Base-by-base conservation (phyloP, 37 sponge, comb jelly and placozoan genomes). In the Dysidea cf. avara region DNA sequence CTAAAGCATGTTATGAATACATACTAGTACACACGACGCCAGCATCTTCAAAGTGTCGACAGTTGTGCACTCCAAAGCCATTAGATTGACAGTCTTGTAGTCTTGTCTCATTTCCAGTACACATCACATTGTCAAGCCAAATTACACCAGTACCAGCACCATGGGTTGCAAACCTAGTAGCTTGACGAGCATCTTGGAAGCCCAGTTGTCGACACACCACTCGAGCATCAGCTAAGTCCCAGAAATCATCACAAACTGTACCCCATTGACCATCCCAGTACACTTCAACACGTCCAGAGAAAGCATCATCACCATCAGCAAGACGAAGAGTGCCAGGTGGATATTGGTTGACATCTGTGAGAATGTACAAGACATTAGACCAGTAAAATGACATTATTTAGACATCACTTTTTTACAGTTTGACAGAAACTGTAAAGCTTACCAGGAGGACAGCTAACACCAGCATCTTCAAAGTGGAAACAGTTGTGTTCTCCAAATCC, bases 221-320 rank as follows among this genome's bases (percentile, higher is more conserved):
- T 25, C 67, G 40, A 16, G 67, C 67, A 66, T 66, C 67, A 66
- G 40, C 13, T 7, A 20, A 25, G 38, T 24, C 67, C 67, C 67
- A 66, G n/a, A 67, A 67, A 20, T 67, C 68, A 67, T 67, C 9
- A 67, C 68, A 67, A 13, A 67, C 68, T 18, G 68, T 67, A 21
- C 68, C 68, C 68, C 68, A 67, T n/a, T 30, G 5, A 7, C 68
- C 68, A 67, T 26, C 49, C 21, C 39, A 12, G 38, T 49, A 67
- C 3, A 67, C 68, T 39, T 67, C 68, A 39, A 67, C 25, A 21
- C 68, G 47, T 39, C 68, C 68, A 34, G 39, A 46, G 16, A 67
- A 49, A 34, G 2, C 47, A 21, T 20, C 36, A 32, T 22, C 28
- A 43, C 68, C 65, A 64, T 26, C 49, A 39, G 49, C 47, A 22